These are phyloP conservation scores for Blastobasis adustella DNA, from an alignment of 2,888 invertebrate species.

Conservation along the genomic window DNA sequence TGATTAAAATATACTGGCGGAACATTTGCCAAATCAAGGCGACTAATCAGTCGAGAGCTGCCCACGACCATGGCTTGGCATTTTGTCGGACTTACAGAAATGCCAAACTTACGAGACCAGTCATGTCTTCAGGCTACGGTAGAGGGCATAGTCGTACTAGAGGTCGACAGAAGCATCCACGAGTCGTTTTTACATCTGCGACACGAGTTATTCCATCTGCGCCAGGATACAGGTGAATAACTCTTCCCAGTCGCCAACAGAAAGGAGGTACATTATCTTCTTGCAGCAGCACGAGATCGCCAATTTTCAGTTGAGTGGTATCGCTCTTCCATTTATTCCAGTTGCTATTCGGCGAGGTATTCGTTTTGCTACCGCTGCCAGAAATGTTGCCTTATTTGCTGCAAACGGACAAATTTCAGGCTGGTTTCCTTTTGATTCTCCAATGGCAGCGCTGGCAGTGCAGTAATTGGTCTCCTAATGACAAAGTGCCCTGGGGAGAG, in stretches of 20 bases:
- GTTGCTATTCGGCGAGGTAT: slow-evolving; percentile 19
- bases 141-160: slow-evolving; percentile 6
- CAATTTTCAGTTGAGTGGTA: slow-evolving; percentile 7
- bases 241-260: slow-evolving; percentile 9
- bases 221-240: slow-evolving; percentile 6
- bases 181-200: slow-evolving; percentile 5
- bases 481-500: slow-evolving; percentile 15
- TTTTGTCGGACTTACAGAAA: too few relatives aligned
- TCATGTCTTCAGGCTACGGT: too few relatives aligned
- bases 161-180: slow-evolving; percentile 5
- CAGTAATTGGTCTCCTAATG: slow-evolving; percentile 9
- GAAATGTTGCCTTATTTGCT: slow-evolving; percentile 15
- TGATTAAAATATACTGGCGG: too few relatives aligned
- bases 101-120: too few relatives aligned
- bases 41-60: too few relatives aligned
- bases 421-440: slow-evolving; percentile 1
- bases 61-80: too few relatives aligned
- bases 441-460: neutral
- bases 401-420: slow-evolving; percentile 12
- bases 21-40: too few relatives aligned
- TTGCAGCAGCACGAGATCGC: slow-evolving; percentile 11
- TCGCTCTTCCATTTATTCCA: slow-evolving; percentile 18
- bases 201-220: slow-evolving; percentile 6
- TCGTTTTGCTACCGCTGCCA: slow-evolving; percentile 18
- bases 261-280: slow-evolving; percentile 10